phyloP scores from a whole-genome alignment of 1,140 invertebrate genomes.

The Pseudomyrmex cubaensis region DNA sequence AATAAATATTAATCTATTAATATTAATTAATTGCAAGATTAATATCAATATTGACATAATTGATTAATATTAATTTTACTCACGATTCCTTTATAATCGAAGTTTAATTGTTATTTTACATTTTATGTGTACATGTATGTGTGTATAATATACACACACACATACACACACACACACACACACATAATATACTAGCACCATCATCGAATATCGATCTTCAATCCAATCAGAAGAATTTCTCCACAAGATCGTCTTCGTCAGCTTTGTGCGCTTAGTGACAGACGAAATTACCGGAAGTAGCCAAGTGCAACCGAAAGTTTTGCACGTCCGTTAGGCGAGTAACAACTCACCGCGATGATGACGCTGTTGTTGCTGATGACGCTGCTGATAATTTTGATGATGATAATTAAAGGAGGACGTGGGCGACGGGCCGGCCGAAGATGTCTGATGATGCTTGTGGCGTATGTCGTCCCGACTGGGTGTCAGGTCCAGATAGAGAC shows the following conservation, averaged over 20 bases:
- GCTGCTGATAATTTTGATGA: slow-evolving; percentile 64
- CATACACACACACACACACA: too few relatives aligned
- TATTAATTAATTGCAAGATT: neutral
- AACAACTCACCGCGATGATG: slow-evolving; percentile 88
- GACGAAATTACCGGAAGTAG: slow-evolving; percentile 13
- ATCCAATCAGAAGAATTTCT: neutral
- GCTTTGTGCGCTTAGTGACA: slow-evolving; percentile 27
- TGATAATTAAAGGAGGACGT: slow-evolving; percentile 69
- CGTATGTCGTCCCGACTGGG: slow-evolving; percentile 77
- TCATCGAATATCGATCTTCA: neutral
- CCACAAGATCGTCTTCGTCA: slow-evolving; percentile 67
- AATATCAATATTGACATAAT: neutral
- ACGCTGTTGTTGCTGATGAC: slow-evolving; percentile 83
- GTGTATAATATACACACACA: too few relatives aligned
- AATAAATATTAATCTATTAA: slow-evolving; percentile 2
- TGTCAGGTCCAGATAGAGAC: slow-evolving; percentile 81
- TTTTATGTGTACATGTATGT: too few relatives aligned
- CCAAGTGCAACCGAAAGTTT: slow-evolving; percentile 51
- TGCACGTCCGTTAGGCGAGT: slow-evolving; percentile 82
- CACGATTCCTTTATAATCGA: neutral
- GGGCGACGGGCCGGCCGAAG: slow-evolving; percentile 68
- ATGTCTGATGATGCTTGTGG: slow-evolving; percentile 67
- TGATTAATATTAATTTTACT: neutral
- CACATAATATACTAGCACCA: too few relatives aligned
- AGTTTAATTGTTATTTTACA: too few relatives aligned